These are phyloP conservation scores for Polydrusus pterygomalis DNA, from an alignment of 2,888 invertebrate genomes.

Conservation along the genomic window DNA sequence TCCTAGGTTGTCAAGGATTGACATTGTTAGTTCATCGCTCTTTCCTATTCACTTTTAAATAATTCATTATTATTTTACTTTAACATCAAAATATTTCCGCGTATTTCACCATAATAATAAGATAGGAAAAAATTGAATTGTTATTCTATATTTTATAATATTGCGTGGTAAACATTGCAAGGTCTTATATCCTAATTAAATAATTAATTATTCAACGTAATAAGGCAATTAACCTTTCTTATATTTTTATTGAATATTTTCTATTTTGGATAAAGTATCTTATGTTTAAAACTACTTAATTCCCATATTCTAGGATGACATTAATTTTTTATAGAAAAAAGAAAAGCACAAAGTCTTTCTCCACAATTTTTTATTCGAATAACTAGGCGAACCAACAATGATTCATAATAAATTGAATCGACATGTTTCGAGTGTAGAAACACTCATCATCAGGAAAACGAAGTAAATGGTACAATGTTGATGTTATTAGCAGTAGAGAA, in stretches of 20 bases:
- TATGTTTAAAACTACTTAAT: background rate
- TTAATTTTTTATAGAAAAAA: too few relatives aligned
- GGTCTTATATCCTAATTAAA: background rate
- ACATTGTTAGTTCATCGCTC: slow-evolving; percentile 43
- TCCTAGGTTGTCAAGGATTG: slow-evolving; percentile 33
- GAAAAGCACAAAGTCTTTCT: too few relatives aligned
- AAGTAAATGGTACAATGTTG: too few relatives aligned
- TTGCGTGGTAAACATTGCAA: slow-evolving; percentile 16
- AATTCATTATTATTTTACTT: slow-evolving; percentile 36
- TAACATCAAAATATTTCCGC: slow-evolving; percentile 34
- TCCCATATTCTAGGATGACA: background rate
- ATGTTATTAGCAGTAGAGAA: too few relatives aligned
- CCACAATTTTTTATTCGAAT: too few relatives aligned
- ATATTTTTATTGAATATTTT: background rate
- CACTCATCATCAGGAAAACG: too few relatives aligned
- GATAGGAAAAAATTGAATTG: slow-evolving; percentile 3
- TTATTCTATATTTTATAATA: slow-evolving; percentile 24
- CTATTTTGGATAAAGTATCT: background rate
- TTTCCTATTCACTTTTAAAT: slow-evolving; percentile 39
- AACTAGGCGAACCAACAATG: too few relatives aligned
- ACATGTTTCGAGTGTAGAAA: too few relatives aligned
- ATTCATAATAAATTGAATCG: too few relatives aligned
- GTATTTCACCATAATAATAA: slow-evolving; percentile 34
- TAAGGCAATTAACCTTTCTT: slow-evolving; percentile 4
- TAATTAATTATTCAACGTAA: slow-evolving; percentile 14